Evolutionary conservation across 2,888 invertebrate species (phyloP), one percentile per base, ranked within the genome.

Genomic region (Cacoxenus indagator): DNA sequence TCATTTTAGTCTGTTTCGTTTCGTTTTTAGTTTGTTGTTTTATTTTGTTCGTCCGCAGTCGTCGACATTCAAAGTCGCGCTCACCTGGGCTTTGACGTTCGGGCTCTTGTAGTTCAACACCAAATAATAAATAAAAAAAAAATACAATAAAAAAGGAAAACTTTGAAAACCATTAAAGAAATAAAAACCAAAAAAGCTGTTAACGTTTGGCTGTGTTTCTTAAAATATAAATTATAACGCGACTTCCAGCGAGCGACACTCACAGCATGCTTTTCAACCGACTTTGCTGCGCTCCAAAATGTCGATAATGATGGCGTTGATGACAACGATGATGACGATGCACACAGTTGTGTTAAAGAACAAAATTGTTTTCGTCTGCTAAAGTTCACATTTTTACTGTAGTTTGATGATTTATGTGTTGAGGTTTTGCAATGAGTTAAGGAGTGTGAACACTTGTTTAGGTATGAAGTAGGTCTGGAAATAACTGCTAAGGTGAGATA

Each of bases 1-100:
- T 37, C 45, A 22, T 22, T 45, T 22, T 26, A 51, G n/a, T 82
- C 81, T 82, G 71, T 81, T 75, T 78, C 72, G 72, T 67, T 66
- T 75, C 73, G 75, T 71, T 73, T 71, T 71, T 70, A 70, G 73
- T 71, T 48, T 71, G 64, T 64, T 43, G n/a, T 62, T 37, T 67
- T 65, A 43, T 66, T 57, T 31, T 27, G 27, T 65, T 54, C 31
- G 51, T 65, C 37, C 31, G 51, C 31, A 37, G 26, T 43, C 26
- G 27, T 24, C 31, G 24, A 37, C 48, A 29, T 64, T 46, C 51
- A 48, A 27, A 17, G 22, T 29, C 17, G 29, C 48, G 48, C 17
- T 19, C 48, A 48, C 22, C 48, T 48, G 48, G 17, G 17, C 48
- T 48, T 24, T 31, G 64, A 26, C 51, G n/a, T 46, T 51, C 48